phyloP scores from a whole-genome alignment of 35 echinoderm and acorn worm genomes.

The Antedon bifida region DNA sequence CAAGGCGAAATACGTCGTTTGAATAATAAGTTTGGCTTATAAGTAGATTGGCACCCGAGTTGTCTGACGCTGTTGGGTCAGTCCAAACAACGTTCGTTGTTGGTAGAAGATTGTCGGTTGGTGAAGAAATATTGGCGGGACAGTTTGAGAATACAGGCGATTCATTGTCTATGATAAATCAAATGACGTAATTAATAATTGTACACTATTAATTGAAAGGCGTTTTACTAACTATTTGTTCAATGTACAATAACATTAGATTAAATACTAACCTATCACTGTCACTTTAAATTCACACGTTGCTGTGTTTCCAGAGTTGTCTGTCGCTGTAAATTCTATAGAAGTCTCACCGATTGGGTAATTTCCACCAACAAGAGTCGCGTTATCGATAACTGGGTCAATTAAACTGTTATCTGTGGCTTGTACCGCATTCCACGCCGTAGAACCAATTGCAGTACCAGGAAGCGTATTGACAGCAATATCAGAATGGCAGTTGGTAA shows the following conservation, averaged over 20 bases:
- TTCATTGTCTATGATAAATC: constrained; percentile 32
- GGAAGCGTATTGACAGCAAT: background rate
- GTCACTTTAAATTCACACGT: constrained; percentile 4
- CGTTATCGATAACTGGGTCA: background rate
- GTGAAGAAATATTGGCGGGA: background rate
- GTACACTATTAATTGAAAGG: too few species aligned
- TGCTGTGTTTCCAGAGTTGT: background rate
- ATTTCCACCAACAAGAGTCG: background rate
- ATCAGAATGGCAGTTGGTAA: constrained; percentile 7
- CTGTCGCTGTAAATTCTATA: background rate
- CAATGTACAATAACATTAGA: background rate
- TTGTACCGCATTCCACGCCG: background rate
- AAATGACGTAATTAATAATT: too few species aligned
- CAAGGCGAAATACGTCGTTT: background rate
- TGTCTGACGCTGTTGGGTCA: constrained; percentile 2
- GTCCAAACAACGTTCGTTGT: background rate
- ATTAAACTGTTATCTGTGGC: background rate
- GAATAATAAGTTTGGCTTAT: background rate
- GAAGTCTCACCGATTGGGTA: background rate
- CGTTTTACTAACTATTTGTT: too few species aligned
- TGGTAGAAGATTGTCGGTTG: background rate
- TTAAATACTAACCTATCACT: constrained; percentile 1
- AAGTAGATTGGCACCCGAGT: background rate
- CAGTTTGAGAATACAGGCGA: constrained; percentile 17
- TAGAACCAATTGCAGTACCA: background rate